Conservation (phyloP, 2,113 vertebrate genomes). For the Anseranas semipalmata region DNA sequence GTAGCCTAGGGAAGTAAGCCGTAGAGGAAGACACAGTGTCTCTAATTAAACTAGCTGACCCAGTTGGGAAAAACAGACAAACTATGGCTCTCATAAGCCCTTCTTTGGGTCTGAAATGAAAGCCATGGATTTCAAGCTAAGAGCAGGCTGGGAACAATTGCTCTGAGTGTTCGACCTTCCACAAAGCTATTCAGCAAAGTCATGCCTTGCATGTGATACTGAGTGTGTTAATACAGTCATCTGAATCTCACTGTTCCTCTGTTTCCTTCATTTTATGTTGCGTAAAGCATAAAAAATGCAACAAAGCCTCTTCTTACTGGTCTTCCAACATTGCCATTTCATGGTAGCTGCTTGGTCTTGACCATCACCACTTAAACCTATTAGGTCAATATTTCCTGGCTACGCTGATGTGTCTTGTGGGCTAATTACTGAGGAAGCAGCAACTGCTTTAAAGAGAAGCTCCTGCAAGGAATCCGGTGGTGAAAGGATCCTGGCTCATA, state of each 20-base stretch:
- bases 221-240: neutral
- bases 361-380: neutral
- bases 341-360: neutral
- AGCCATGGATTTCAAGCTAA: neutral
- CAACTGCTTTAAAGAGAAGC: slow-evolving; percentile 49
- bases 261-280: neutral
- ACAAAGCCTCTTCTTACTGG: neutral
- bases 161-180: neutral
- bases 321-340: neutral
- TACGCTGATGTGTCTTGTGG: neutral
- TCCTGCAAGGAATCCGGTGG: slow-evolving; percentile 35
- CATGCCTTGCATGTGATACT: neutral
- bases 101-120: neutral
- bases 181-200: neutral
- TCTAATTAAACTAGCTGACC: slow-evolving; percentile 50
- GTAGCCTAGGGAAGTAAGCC: slow-evolving; percentile 15
- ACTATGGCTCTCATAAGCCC: neutral
- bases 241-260: neutral
- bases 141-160: neutral
- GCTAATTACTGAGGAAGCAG: slow-evolving; percentile 59
- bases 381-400: slow-evolving; percentile 15
- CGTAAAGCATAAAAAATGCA: neutral
- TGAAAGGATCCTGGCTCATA: slow-evolving; percentile 45
- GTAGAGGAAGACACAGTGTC: neutral
- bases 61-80: slow-evolving; percentile 28